These are phyloP conservation scores for Gadopsis marmoratus DNA, from an alignment of 2,797 vertebrate species.

Conservation along the genomic window DNA sequence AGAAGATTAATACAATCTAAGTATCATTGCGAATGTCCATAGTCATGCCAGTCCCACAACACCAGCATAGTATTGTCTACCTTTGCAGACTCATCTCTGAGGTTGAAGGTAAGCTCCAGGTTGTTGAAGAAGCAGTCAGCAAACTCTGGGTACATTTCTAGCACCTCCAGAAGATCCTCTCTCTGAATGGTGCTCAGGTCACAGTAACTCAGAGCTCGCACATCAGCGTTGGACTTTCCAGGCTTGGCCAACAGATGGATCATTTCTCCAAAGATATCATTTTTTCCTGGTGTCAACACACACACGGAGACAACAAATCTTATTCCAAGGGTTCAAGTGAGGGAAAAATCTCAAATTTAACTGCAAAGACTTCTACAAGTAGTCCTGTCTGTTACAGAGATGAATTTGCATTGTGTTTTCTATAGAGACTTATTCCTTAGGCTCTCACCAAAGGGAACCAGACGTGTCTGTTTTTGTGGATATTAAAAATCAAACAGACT, in stretches of 20 bases:
- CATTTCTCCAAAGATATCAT: constrained; percentile 99
- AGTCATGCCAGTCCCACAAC: neutral
- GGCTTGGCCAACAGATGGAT: constrained; percentile 96
- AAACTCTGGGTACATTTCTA: constrained; percentile 99
- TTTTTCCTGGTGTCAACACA: constrained; percentile 89
- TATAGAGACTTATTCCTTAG: constrained; percentile 36
- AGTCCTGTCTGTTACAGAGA: neutral
- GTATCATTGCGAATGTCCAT: neutral
- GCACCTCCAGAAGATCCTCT: constrained; percentile 95
- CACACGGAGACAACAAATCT: constrained; percentile 21
- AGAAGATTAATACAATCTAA: neutral
- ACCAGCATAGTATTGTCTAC: constrained; percentile 69
- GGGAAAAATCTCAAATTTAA: constrained; percentile 22
- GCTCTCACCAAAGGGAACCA: constrained; percentile 50
- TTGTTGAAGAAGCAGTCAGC: constrained; percentile 97
- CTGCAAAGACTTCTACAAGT: constrained; percentile 7
- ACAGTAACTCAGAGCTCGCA: constrained; percentile 97
- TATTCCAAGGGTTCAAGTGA: no score
- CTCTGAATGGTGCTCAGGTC: constrained; percentile 98
- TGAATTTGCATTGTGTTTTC: constrained; percentile 32
- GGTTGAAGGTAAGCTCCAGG: constrained; percentile 97
- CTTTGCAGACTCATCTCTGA: constrained; percentile 93
- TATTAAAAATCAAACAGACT: constrained; percentile 65
- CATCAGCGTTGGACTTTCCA: constrained; percentile 97
- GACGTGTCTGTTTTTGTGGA: constrained; percentile 64